Percentiles rank a stretch among this genome's conserved stretches.
Evolutionary conservation across 1,140 invertebrate genomes (phyloP).

Genomic region (Myzus persicae): DNA sequence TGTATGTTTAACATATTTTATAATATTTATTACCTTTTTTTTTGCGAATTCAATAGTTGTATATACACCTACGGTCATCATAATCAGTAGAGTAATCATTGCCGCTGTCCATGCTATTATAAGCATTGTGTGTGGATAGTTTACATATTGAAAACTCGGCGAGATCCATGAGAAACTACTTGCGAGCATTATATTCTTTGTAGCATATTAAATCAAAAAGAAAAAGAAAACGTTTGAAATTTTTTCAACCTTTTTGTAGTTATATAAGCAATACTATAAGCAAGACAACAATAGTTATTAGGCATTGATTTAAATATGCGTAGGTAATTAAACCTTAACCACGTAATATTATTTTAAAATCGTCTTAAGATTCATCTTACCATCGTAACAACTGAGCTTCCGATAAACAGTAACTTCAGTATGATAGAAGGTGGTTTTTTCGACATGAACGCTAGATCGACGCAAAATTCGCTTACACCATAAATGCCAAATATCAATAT

Average conservation of each 20-base stretch:
- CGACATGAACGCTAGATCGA: conserved; percentile 35
- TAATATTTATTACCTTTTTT: background rate
- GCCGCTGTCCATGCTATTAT: background rate
- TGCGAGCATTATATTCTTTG: conserved; percentile 23
- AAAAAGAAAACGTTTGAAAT: background rate
- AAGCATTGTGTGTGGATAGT: background rate
- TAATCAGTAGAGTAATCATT: background rate
- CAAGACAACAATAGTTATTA: background rate
- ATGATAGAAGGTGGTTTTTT: background rate
- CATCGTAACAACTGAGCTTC: background rate
- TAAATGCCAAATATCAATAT: conserved; percentile 39
- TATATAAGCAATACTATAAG: background rate
- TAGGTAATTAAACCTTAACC: background rate
- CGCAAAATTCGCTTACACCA: conserved; percentile 26
- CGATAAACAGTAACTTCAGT: conserved; percentile 33
- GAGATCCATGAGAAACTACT: conserved; percentile 10
- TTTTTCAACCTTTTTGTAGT: background rate
- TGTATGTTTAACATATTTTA: too few relatives aligned
- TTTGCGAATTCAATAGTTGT: background rate
- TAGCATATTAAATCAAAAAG: background rate
- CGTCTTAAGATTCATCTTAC: background rate
- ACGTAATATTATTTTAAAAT: background rate
- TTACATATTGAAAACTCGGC: conserved; percentile 7
- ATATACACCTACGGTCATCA: background rate
- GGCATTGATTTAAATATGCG: background rate